Percentiles rank a stretch among this genome's conserved stretches.
These are phyloP conservation scores for Dasyornis broadbenti DNA, from an alignment of 2,113 vertebrate species.

Conservation along the genomic window DNA sequence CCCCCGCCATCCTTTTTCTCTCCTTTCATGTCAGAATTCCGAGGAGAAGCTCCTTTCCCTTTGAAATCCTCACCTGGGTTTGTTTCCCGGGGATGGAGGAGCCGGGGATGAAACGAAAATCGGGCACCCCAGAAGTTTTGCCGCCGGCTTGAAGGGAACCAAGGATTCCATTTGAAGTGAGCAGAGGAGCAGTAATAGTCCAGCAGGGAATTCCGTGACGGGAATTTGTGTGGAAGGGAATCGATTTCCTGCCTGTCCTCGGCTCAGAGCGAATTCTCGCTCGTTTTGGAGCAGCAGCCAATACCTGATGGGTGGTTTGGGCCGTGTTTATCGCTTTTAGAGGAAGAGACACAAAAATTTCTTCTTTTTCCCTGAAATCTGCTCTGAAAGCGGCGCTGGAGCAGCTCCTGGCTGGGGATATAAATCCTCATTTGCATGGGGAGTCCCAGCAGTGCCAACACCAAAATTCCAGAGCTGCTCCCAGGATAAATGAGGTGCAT, in stretches of 20 bases:
- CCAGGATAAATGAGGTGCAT: not conserved
- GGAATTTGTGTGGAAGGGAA: not conserved
- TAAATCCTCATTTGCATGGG: not conserved
- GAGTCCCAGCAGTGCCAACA: not conserved
- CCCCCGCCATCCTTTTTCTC: not conserved
- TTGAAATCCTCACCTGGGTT: not conserved
- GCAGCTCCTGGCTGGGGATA: not conserved
- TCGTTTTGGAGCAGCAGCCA: not conserved
- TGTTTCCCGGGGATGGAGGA: not conserved
- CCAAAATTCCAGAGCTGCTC: not conserved
- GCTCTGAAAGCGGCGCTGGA: not conserved
- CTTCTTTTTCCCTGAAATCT: not conserved
- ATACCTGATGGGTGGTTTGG: not conserved
- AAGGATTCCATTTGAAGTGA: not conserved
- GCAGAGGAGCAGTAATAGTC: not conserved
- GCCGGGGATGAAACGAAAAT: not conserved
- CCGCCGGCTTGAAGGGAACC: not conserved
- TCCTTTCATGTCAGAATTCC: not conserved
- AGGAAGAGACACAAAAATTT: not conserved
- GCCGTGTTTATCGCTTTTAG: not conserved
- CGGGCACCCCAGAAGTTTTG: not conserved
- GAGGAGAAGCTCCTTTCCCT: not conserved
- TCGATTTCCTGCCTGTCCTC: not conserved
- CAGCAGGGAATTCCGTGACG: not conserved
- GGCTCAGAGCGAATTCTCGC: not conserved